Evolutionary conservation across 2,797 vertebrate species (phyloP), one percentile per base, ranked within the genome.

Genomic region (Cuculus canorus): DNA sequence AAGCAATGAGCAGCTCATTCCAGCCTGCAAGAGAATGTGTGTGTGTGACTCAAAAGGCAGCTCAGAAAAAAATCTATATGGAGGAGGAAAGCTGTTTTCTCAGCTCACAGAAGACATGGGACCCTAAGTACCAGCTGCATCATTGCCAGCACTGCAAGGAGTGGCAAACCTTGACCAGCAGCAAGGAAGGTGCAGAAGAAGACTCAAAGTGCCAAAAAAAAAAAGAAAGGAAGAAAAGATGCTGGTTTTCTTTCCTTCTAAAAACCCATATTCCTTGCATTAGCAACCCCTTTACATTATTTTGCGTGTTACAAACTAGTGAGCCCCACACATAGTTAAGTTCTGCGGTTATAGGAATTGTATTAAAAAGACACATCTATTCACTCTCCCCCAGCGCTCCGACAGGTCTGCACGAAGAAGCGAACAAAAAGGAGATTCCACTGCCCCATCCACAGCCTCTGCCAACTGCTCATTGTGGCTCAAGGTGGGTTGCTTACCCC

Each of bases 1-100:
- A 99, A 71, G 99, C 99, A 6, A 99, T 99, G 56, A 99, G 98
- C 92, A 99, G 98, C 93, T 99, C 99, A 16, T 99, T 99, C 99
- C 99, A 99, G 24, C 99, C 99, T 99, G 97, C 41, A 80, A 91
- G 54, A 83, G 79, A 10, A 89, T 43, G 7, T 35, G 30, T 13
- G 35, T 5, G n/a, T 10, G 6, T 45, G 33, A 41, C 14, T 52
- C 1, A 3, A 88, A 41, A 93, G 69, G n/a, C 8, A 81, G 17
- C 25, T 66, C 10, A 35, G 48, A 8, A 89, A 94, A 68, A 43
- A 43, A 35, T 5, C 37, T 32, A 54, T 2, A 0, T 4, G 6
- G 35, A 79, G 12, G n/a, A 76, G 66, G 30, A 53, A 33, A 68
- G 39, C 32, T 88, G 32, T 4, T 53, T 87, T 82, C 71, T 80